Percentiles rank a stretch among this genome's conserved stretches.
These are phyloP conservation scores for Tupiocoris notatus DNA, from an alignment of 2,888 invertebrate genomes.

Conservation along the genomic window DNA sequence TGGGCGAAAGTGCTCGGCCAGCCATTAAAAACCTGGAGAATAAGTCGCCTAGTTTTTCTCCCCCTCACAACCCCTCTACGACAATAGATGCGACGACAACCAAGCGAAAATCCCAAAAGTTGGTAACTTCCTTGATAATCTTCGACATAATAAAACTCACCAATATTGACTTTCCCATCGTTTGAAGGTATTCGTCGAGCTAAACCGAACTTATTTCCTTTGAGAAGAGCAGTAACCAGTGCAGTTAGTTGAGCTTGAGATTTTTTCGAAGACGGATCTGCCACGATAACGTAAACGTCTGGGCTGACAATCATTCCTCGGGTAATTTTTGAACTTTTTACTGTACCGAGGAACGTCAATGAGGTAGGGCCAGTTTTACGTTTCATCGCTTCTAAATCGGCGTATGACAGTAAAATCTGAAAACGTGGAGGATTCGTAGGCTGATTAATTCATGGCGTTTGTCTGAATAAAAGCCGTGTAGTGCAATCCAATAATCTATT, in stretches of 20 bases:
- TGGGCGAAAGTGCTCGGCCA: too few species aligned
- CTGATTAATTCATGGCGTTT: too few species aligned
- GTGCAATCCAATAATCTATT: too few species aligned
- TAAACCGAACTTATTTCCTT: constrained; percentile 31
- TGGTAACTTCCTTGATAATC: too few species aligned
- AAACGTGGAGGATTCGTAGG: too few species aligned
- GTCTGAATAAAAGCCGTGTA: too few species aligned
- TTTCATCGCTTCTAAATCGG: constrained; percentile 43
- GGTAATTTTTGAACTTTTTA: constrained; percentile 30
- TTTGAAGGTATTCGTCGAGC: constrained; percentile 37
- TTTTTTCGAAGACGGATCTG: constrained; percentile 28
- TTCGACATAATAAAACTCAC: constrained; percentile 5
- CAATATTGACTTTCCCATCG: constrained; percentile 37
- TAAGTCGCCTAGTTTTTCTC: too few species aligned
- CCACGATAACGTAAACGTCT: constrained; percentile 41
- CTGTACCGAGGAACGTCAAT: constrained; percentile 39
- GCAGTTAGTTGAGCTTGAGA: constrained; percentile 40
- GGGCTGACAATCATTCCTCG: constrained; percentile 39
- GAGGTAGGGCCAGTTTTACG: constrained; percentile 39
- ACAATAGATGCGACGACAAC: too few species aligned
- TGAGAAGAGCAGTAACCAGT: constrained; percentile 39
- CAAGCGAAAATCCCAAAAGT: too few species aligned
- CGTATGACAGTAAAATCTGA: constrained; percentile 40
- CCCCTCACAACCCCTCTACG: too few species aligned
- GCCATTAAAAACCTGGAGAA: too few species aligned